Conservation (phyloP, 2,888 invertebrate species). For the Branchinecta sandiegonensis region DNA sequence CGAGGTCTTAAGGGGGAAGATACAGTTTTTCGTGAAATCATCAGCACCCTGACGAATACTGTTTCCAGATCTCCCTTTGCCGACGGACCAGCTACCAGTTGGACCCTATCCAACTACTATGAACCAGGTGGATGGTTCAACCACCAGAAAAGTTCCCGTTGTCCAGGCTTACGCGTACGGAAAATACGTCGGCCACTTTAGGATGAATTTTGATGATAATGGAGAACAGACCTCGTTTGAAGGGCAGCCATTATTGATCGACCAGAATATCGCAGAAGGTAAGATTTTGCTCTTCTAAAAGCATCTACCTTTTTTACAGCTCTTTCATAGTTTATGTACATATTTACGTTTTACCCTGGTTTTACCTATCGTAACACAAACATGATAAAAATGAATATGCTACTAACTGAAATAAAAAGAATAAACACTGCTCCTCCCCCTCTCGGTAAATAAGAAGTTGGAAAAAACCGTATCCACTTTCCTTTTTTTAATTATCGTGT, state of each 20-base stretch:
- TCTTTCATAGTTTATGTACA: background rate
- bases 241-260: conserved; percentile 58
- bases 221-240: conserved; percentile 50
- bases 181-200: conserved; percentile 59
- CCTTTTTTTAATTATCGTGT: too few species aligned
- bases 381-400: too few species aligned
- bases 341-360: too few species aligned
- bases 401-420: too few species aligned
- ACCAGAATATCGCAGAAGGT: conserved; percentile 50
- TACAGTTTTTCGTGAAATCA: too few species aligned
- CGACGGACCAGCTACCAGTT: conserved; percentile 42
- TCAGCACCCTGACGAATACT: too few species aligned
- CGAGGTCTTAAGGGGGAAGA: too few species aligned
- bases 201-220: conserved; percentile 49
- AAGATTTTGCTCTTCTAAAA: conserved; percentile 25
- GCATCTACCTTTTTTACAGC: too few species aligned
- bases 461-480: too few species aligned
- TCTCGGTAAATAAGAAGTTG: too few species aligned
- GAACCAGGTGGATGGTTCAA: conserved; percentile 40
- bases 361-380: too few species aligned
- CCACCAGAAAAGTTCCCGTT: conserved; percentile 42
- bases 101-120: conserved; percentile 58
- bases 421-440: too few species aligned
- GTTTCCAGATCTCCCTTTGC: conserved; percentile 33
- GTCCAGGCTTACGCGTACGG: conserved; percentile 37